Evolutionary conservation across 2,797 vertebrate genomes (phyloP), one percentile per base, ranked within the genome.

Genomic region (Pitangus sulphuratus): DNA sequence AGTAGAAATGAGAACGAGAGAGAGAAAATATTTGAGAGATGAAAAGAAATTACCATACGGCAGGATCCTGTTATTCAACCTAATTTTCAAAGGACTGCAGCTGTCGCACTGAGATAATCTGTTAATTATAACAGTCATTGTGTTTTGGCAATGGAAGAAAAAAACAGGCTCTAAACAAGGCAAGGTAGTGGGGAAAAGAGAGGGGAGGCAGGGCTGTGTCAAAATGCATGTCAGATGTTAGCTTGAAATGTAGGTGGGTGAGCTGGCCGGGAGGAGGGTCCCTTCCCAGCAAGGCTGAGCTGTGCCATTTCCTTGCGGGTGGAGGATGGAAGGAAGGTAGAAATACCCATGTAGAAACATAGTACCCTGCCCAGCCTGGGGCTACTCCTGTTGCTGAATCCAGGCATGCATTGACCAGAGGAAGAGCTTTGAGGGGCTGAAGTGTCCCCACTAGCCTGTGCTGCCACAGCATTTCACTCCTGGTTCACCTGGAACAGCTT

Each of bases 121-220:
- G 97, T 98, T 98, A 98, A 98, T 98, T 98, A 98, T 98, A 98
- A 97, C 97, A 97, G 97, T 97, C 98, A 98, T 98, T 98, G 98
- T 98, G 97, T 97, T 97, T 97, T 96, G 97, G 98, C 98, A 98
- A 96, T 87, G 97, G 97, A 97, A 97, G 97, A 96, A 97, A 97
- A 96, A 97, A 95, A 10, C 85, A 96, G 96, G 93, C 96, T 96
- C 84, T 97, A 95, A 97, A 97, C 96, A 97, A 95, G 96, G 87
- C 89, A 95, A 96, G 96, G 96, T 96, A 89, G 83, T 51, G 75
- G 69, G 35, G 78, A 94, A 92, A 92, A 95, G 92, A 80, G 83
- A 95, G 44, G 76, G 80, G 87, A 94, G 87, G 90, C 90, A 94
- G 1, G 3, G 88, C 64, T 94, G 61, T 97, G 95, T 96, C 96